A percentile compares a stretch with the other conserved stretches of the same genome.
phyloP scores from a whole-genome alignment of 2,113 vertebrate species.

The Amia ocellicauda region DNA sequence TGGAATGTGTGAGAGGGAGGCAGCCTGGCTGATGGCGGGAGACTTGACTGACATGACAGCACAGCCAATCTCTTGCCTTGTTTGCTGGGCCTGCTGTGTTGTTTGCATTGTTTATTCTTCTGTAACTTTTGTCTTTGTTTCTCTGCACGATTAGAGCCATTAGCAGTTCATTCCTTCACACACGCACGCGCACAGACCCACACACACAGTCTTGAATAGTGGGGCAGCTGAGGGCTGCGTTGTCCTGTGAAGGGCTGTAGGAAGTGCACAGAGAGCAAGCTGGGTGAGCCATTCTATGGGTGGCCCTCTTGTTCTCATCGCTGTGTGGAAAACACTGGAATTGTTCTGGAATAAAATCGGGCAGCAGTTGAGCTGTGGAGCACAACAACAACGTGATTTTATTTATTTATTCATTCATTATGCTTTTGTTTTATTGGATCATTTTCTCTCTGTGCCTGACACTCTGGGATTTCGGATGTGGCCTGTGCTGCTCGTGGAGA shows the following conservation, averaged over 20 bases:
- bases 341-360: neutral
- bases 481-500: too few species aligned
- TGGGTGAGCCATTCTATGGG: neutral
- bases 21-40: conserved; percentile 12
- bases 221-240: neutral
- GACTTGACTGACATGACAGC: neutral
- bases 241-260: neutral
- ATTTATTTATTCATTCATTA: too few species aligned
- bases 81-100: conserved; percentile 19
- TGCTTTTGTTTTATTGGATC: too few species aligned
- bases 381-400: neutral
- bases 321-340: neutral
- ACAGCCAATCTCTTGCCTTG: conserved; percentile 8
- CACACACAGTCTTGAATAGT: neutral
- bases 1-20: conserved; percentile 48
- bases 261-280: neutral
- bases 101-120: neutral
- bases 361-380: neutral
- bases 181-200: too few species aligned
- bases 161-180: too few species aligned
- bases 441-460: neutral
- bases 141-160: too few species aligned
- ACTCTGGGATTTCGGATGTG: neutral
- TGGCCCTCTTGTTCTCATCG: neutral
- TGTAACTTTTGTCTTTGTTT: neutral